A percentile compares a stretch with the other conserved stretches of the same genome.
Evolutionary conservation across 1,140 invertebrate genomes (phyloP).

Genomic region (Hermetia illucens): DNA sequence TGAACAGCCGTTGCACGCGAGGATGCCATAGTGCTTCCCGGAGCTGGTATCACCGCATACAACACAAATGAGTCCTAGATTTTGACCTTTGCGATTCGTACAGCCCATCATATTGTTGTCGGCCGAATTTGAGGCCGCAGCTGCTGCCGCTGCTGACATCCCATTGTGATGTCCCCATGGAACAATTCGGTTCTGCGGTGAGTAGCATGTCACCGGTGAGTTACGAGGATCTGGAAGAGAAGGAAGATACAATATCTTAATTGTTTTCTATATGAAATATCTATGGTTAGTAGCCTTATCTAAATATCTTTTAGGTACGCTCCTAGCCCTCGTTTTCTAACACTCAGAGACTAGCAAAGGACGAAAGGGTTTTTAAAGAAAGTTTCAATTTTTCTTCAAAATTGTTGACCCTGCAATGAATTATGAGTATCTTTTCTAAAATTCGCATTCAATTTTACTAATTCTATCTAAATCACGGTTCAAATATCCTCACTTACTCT

Average conservation of each 20-base stretch:
- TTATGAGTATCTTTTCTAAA: too few relatives aligned
- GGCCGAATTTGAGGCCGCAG: constrained; percentile 15
- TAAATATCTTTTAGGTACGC: not conserved
- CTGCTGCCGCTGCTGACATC: constrained; percentile 13
- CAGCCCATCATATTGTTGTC: not conserved
- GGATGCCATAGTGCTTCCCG: constrained; percentile 95
- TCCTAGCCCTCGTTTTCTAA: not conserved
- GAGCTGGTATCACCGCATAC: constrained; percentile 95
- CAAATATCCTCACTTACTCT: too few relatives aligned
- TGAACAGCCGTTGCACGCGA: constrained; percentile 98
- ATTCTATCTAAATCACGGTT: too few relatives aligned
- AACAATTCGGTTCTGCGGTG: constrained; percentile 11
- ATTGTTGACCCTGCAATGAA: not conserved
- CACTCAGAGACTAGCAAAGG: not conserved
- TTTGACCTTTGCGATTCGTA: constrained; percentile 23
- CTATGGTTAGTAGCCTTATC: not conserved
- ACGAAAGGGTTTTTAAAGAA: not conserved
- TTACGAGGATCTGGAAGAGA: constrained; percentile 1
- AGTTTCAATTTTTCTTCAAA: not conserved
- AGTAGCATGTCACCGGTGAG: constrained; percentile 6
- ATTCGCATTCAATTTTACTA: too few relatives aligned
- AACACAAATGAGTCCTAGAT: constrained; percentile 68
- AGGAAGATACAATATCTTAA: too few relatives aligned
- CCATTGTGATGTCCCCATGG: constrained; percentile 7
- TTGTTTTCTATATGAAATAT: not conserved